These are phyloP conservation scores for Athetis lepigone DNA, from an alignment of 2,888 invertebrate species.

Conservation along the genomic window DNA sequence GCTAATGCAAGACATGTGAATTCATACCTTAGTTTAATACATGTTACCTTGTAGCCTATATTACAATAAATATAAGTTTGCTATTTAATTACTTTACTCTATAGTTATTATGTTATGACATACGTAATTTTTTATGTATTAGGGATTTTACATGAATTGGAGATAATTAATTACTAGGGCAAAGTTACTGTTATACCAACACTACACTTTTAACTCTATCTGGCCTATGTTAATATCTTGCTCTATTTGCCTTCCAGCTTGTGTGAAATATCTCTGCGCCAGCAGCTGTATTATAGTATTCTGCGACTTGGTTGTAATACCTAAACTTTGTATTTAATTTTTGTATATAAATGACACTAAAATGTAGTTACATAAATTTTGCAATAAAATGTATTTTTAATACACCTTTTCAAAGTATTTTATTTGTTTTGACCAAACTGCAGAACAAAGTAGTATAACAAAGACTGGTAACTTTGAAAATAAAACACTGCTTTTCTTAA, in stretches of 20 bases:
- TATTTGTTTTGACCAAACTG: slow-evolving; percentile 47
- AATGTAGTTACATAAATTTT: slow-evolving; percentile 88
- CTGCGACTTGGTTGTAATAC: slow-evolving; percentile 76
- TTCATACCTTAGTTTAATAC: slow-evolving; percentile 53
- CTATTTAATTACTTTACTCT: slow-evolving; percentile 59
- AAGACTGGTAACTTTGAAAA: background rate
- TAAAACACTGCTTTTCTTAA: slow-evolving; percentile 16
- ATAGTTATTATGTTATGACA: slow-evolving; percentile 38
- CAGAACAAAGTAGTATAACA: background rate
- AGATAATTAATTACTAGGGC: slow-evolving; percentile 14
- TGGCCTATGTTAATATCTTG: slow-evolving; percentile 33
- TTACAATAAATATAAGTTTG: slow-evolving; percentile 60
- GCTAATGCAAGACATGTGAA: slow-evolving; percentile 47
- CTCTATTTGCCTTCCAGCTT: slow-evolving; percentile 43
- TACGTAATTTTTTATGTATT: slow-evolving; percentile 40
- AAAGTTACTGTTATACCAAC: slow-evolving; percentile 13
- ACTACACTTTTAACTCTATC: slow-evolving; percentile 11
- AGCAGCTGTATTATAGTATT: slow-evolving; percentile 75
- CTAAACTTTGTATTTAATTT: slow-evolving; percentile 85
- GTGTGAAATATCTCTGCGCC: slow-evolving; percentile 53
- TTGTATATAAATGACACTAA: slow-evolving; percentile 89
- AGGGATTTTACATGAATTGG: slow-evolving; percentile 48
- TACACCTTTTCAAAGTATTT: slow-evolving; percentile 83
- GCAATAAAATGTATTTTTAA: slow-evolving; percentile 91
- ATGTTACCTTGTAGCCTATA: slow-evolving; percentile 76